Evolutionary conservation across 1,140 invertebrate species (phyloP).

Genomic region (Trissolcus basalis): DNA sequence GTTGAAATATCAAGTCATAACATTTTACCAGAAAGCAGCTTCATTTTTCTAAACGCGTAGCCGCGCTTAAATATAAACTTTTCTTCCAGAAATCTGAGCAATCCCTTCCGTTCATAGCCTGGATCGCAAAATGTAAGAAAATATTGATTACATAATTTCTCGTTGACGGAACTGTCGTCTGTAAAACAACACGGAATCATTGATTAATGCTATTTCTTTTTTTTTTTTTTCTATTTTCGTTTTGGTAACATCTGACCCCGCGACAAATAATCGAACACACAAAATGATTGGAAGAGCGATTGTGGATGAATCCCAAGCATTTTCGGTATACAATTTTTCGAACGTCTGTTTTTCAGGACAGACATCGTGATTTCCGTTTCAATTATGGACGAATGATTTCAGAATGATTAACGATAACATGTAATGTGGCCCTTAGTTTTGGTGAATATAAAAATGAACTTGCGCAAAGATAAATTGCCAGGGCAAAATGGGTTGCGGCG

Average conservation of each 20-base stretch:
- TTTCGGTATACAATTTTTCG: not conserved
- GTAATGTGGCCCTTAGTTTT: conserved; percentile 8
- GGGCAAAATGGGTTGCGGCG: conserved; percentile 14
- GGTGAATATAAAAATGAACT: conserved; percentile 23
- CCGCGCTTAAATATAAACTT: conserved; percentile 17
- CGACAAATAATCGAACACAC: not conserved
- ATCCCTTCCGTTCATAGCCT: conserved; percentile 26
- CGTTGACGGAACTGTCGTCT: conserved; percentile 17
- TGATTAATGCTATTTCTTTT: not conserved
- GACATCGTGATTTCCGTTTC: conserved; percentile 6
- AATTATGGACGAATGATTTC: conserved; percentile 15
- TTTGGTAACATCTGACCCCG: no score
- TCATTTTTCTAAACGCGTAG: conserved; percentile 31
- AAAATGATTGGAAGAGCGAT: not conserved
- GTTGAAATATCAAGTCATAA: conserved; percentile 34
- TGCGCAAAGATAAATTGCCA: conserved; percentile 23
- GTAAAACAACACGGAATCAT: conserved; percentile 27
- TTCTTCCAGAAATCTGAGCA: conserved; percentile 29
- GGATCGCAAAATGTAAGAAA: conserved; percentile 23
- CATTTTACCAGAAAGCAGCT: conserved; percentile 21
- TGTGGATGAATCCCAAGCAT: not conserved
- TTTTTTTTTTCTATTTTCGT: no score
- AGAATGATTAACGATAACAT: conserved; percentile 25
- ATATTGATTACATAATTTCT: conserved; percentile 30
- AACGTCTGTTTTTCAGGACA: conserved; percentile 6